Base-by-base conservation (phyloP, 2,113 vertebrate genomes). In the Aleadryas rufinucha region DNA sequence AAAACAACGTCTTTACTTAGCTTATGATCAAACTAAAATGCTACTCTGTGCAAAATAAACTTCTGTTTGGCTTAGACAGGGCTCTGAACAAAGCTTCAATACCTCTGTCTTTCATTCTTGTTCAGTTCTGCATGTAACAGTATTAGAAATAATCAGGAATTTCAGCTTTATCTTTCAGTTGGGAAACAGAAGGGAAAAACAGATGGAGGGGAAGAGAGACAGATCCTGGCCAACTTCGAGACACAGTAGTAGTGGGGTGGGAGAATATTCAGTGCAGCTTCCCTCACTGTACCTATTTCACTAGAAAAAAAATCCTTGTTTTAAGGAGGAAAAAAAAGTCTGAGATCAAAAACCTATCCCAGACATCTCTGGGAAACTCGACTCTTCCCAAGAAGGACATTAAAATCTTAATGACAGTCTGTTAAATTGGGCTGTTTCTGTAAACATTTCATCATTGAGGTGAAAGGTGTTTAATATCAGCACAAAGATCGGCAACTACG, bases 361-460 rank as follows among this genome's bases (percentile, higher is more conserved):
- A 44, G 37, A 44, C n/a, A 15, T 24, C 21, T 10, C 30, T 47
- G 59, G 35, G 50, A 41, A 78, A 31, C 17, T 33, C 28, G 9
- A 17, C 13, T 79, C 47, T 66, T 52, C 35, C 42, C 13, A 60
- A 37, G 11, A 53, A 45, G 37, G 24, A 31, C 42, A 56, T 12
- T 7, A 31, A 42, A 41, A 31, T 54, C 21, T 49, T 18, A 28
- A 17, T 0, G 20, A 24, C 0, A 37, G 27, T 4, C 28, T 33
- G n/a, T 30, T 76, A 66, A 54, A n/a, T 3, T 12, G 11, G 28
- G 3, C 24, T 33, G 9, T 0, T 54, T 61, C 20, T 11, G 8
- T 31, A 21, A 69, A 65, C 16, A 22, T 24, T 72, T 5, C 5
- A 39, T 22, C 7, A 5, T 0, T 9, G 42, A 31, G 47, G 26